These are phyloP conservation scores for Synergus gifuensis DNA, from an alignment of 2,888 invertebrate genomes.

Conservation along the genomic window DNA sequence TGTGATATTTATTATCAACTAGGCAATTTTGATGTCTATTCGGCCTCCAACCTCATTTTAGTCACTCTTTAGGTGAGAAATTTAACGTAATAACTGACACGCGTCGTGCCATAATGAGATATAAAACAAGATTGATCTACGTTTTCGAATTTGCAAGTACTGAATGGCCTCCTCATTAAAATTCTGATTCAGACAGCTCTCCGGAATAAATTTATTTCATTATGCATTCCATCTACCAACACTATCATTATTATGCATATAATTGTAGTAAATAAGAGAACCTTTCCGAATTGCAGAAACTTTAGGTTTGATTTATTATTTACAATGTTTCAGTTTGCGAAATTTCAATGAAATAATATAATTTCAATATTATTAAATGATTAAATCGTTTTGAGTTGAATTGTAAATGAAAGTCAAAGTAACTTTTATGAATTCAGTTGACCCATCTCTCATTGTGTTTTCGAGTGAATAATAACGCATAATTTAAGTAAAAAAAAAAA, in stretches of 20 bases:
- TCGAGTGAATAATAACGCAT: background rate
- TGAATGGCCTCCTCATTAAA: constrained; percentile 39
- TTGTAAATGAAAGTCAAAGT: too few species aligned
- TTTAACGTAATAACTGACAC: background rate
- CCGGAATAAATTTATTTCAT: constrained; percentile 29
- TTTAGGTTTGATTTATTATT: constrained; percentile 25
- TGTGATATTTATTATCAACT: constrained; percentile 45
- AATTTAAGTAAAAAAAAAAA: background rate
- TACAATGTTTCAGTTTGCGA: background rate
- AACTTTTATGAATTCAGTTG: background rate
- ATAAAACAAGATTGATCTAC: constrained; percentile 40
- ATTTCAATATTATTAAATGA: too few species aligned
- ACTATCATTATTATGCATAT: constrained; percentile 38
- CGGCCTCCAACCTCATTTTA: background rate
- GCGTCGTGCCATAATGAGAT: constrained; percentile 38
- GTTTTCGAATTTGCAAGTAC: constrained; percentile 38
- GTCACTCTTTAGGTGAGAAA: background rate
- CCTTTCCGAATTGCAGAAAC: constrained; percentile 22
- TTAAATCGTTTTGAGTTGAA: too few species aligned
- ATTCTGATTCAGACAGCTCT: constrained; percentile 32
- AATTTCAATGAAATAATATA: background rate
- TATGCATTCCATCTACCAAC: constrained; percentile 23
- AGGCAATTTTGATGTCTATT: background rate
- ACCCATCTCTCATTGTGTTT: background rate
- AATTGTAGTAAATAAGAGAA: constrained; percentile 35